A percentile compares a stretch with the other conserved stretches of the same genome.
These are phyloP conservation scores for Drosophila neonasuta DNA, from an alignment of 2,888 invertebrate genomes.

Conservation along the genomic window DNA sequence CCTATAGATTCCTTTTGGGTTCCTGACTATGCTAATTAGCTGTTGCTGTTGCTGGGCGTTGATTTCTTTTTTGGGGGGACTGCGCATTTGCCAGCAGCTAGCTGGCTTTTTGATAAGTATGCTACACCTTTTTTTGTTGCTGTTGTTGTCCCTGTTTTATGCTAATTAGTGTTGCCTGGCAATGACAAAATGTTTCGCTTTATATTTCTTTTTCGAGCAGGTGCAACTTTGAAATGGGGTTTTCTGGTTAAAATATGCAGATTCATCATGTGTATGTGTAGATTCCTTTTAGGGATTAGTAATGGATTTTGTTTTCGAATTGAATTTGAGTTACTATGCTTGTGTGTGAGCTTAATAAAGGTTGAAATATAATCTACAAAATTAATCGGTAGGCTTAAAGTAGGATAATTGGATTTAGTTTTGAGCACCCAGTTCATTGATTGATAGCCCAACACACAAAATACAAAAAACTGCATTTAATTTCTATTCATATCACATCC, in stretches of 20 bases:
- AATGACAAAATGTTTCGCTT: conserved; percentile 31
- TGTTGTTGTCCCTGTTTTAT: conserved; percentile 23
- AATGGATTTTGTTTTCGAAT: conserved; percentile 12
- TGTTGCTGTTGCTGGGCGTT: conserved; percentile 29
- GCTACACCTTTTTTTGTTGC: conserved; percentile 16
- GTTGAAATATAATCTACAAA: conserved; percentile 26
- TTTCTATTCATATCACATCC: conserved; percentile 19
- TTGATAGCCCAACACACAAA: not conserved
- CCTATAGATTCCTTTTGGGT: conserved; percentile 35
- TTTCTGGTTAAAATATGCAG: conserved; percentile 6
- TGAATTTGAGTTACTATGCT: conserved; percentile 15
- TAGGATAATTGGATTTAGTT: not conserved
- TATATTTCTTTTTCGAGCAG: conserved; percentile 13
- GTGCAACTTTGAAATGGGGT: conserved; percentile 49
- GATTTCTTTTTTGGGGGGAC: conserved; percentile 26
- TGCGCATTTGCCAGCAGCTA: conserved; percentile 25
- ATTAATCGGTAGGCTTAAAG: conserved; percentile 18
- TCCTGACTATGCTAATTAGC: conserved; percentile 67
- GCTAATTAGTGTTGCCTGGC: conserved; percentile 45
- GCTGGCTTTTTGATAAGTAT: conserved; percentile 33
- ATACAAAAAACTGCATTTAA: not conserved
- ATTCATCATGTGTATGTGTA: conserved; percentile 24
- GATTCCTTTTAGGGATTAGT: conserved; percentile 19
- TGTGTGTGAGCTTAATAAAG: conserved; percentile 2
- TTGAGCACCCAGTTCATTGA: not conserved